Evolutionary conservation across 2,113 vertebrate species (phyloP).

Genomic region (Elephantulus edwardii): DNA sequence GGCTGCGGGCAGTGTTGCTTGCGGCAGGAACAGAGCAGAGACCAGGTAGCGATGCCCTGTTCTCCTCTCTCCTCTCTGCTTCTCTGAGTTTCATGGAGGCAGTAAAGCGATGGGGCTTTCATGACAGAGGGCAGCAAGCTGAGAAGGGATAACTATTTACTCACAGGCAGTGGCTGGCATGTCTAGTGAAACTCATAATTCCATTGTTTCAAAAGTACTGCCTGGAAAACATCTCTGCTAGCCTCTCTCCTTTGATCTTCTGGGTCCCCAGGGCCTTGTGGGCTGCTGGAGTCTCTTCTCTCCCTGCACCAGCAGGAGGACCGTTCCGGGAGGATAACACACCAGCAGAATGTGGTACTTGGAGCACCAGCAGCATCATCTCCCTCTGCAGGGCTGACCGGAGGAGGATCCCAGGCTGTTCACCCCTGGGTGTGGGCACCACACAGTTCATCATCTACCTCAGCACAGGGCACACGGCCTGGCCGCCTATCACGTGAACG

Average conservation of each 20-base stretch:
- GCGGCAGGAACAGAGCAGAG: background rate
- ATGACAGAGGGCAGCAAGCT: background rate
- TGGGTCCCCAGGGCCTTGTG: fast-evolving
- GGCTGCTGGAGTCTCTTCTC: background rate
- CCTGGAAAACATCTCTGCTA: background rate
- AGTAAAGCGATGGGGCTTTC: background rate
- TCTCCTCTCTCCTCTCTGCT: fast-evolving
- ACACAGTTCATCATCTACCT: fast-evolving
- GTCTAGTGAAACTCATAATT: slow-evolving; percentile 43
- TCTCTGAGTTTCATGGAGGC: background rate
- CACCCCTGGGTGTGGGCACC: fast-evolving
- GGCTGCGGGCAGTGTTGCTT: background rate
- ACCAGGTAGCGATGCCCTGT: fast-evolving
- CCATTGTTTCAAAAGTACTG: slow-evolving; percentile 32
- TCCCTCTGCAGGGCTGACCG: background rate
- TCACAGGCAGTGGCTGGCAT: background rate
- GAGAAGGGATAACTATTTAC: background rate
- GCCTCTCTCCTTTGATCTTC: background rate
- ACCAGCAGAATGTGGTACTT: fast-evolving
- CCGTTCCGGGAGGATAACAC: fast-evolving
- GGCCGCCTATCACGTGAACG: too few relatives aligned
- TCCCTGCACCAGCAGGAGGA: background rate
- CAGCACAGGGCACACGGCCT: background rate
- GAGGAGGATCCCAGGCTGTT: background rate
- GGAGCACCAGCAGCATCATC: background rate